These are phyloP conservation scores for Setophaga kirtlandii DNA, from an alignment of 2,113 vertebrate species.

Conservation along the genomic window DNA sequence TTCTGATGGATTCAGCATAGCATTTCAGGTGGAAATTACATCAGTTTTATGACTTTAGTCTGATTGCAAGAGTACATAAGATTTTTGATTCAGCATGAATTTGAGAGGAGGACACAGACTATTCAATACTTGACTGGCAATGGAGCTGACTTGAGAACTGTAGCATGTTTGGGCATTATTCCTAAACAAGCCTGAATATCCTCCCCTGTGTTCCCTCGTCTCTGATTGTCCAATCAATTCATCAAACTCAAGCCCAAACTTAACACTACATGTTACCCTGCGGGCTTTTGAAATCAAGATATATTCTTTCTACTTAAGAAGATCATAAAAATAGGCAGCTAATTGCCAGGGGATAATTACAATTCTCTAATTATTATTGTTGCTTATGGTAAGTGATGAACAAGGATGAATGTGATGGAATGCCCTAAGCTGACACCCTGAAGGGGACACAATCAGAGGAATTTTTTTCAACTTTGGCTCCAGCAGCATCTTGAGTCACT, in stretches of 20 bases:
- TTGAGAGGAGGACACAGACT: background rate
- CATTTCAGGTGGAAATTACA: background rate
- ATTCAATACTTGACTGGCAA: background rate
- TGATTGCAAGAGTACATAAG: background rate
- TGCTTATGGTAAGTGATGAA: background rate
- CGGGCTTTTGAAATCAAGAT: conserved; percentile 30
- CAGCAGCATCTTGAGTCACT: background rate
- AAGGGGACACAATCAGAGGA: background rate
- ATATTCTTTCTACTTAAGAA: conserved; percentile 21
- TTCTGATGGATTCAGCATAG: background rate
- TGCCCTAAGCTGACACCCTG: background rate
- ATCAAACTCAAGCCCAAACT: background rate
- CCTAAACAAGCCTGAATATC: background rate
- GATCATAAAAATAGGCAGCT: conserved; percentile 32
- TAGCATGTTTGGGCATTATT: background rate
- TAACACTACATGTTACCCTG: background rate
- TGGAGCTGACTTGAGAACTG: background rate
- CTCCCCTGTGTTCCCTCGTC: background rate
- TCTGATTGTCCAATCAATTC: background rate
- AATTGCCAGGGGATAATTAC: conserved; percentile 40
- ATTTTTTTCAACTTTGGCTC: background rate
- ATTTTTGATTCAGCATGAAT: background rate
- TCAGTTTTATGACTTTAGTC: background rate
- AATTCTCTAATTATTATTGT: conserved; percentile 41
- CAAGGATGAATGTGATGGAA: background rate